Conservation (phyloP, 2,113 vertebrate species). For the Silurus meridionalis region DNA sequence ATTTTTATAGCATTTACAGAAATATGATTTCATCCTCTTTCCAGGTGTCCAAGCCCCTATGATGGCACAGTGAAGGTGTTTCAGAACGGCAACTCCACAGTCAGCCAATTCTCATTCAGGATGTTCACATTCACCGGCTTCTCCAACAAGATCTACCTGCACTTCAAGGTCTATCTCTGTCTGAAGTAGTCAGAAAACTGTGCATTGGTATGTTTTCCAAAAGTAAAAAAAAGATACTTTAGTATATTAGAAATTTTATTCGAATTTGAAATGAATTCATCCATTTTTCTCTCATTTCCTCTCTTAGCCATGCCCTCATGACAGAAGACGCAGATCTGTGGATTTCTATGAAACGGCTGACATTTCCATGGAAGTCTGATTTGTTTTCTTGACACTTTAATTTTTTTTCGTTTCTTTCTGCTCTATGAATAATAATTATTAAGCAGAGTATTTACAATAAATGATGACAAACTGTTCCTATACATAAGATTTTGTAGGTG, state of each 20-base stretch:
- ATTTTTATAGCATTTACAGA: neutral
- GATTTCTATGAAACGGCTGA: neutral
- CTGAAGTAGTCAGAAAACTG: slow-evolving; percentile 50
- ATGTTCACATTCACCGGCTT: slow-evolving; percentile 63
- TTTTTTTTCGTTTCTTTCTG: neutral
- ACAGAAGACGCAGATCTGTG: neutral
- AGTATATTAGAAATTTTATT: neutral
- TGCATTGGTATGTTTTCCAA: slow-evolving; percentile 54
- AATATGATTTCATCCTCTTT: neutral
- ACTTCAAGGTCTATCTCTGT: slow-evolving; percentile 68
- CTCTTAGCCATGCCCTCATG: neutral
- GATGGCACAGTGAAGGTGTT: slow-evolving; percentile 61
- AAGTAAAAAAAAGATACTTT: neutral
- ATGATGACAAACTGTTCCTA: neutral
- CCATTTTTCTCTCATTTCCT: neutral
- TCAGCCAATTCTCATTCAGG: slow-evolving; percentile 66
- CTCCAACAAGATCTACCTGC: slow-evolving; percentile 59
- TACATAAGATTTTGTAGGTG: neutral
- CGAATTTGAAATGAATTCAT: neutral
- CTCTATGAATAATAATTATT: neutral
- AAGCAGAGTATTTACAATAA: neutral
- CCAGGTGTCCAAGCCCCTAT: slow-evolving; percentile 65
- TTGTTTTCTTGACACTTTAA: neutral
- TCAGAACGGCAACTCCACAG: slow-evolving; percentile 62
- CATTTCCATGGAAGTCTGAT: neutral